Base-by-base conservation (phyloP, 1,140 invertebrate species). In the Pentalonia nigronervosa region DNA sequence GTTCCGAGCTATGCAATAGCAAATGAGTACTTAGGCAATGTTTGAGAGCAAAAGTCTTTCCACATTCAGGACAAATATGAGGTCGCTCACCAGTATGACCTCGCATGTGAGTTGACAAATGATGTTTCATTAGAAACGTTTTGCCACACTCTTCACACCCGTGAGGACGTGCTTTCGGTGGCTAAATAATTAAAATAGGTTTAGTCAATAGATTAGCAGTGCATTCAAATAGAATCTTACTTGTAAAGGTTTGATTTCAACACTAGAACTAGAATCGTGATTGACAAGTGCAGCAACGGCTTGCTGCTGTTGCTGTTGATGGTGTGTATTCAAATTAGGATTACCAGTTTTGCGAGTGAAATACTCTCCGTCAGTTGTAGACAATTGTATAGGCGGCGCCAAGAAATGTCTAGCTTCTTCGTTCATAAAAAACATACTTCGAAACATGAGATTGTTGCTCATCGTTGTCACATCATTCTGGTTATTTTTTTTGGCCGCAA, bases 11-110 rank as follows among this genome's bases (percentile, higher is more conserved):
- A 95, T 98, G 98, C 76, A 98, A 95, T 93, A 97, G 95, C 60
- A 97, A 95, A 95, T 98, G 97, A 23, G 97, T 98, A 84, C 94
- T 97, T 89, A 98, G 96, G 95, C 97, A 98, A 95, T 98, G 97
- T 95, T 98, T 98, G 94, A 97, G 96, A 47, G 97, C 97, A 95
- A 98, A 98, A 93, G 97, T 97, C 95, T 98, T 98, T 83, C 97
- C 97, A 95, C 98, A 98, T 94, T 98, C 97, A 53, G 97, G 96
- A 95, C 98, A 98, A 53, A 97, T 97, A 95, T 97, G 98, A 93
- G 97, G 98, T 94, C 97, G 96, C 95, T 98, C 97, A 91, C 97
- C 96, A 96, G 94, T 93, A 95, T 95, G 94, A 50, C 93, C 97
- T 94, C 97, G 95, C 95, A 97, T 96, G 95, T 98, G 97, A 25